Evolutionary conservation across 2,888 invertebrate species (phyloP).

Genomic region (Orchesella flavescens): DNA sequence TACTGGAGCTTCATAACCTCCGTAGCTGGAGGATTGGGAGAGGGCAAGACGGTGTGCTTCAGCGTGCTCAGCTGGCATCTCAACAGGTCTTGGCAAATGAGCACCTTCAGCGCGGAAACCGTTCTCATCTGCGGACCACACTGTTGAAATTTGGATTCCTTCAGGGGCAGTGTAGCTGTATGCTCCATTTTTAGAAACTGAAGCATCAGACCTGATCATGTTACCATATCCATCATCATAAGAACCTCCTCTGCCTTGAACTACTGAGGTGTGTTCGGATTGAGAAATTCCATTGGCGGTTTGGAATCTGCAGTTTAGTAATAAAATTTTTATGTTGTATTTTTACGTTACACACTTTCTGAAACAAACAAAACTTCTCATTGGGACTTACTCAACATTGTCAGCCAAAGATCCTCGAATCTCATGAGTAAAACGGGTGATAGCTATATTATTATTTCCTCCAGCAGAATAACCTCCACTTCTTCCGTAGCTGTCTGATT

Average conservation of each 20-base stretch:
- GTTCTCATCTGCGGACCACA: constrained; percentile 53
- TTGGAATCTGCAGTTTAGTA: neutral
- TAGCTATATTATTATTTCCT: neutral
- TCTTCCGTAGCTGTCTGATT: neutral
- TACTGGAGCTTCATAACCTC: constrained; percentile 1
- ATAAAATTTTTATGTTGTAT: too few species aligned
- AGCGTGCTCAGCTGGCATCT: constrained; percentile 61
- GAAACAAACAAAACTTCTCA: too few species aligned
- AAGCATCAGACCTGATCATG: neutral
- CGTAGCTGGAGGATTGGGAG: neutral
- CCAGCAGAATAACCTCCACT: neutral
- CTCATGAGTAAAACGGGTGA: constrained; percentile 2
- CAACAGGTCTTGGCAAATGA: constrained; percentile 57
- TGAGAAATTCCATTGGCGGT: constrained; percentile 22
- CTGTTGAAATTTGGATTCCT: constrained; percentile 38
- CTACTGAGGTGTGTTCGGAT: constrained; percentile 17
- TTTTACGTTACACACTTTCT: too few species aligned
- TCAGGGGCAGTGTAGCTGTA: constrained; percentile 58
- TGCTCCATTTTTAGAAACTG: neutral
- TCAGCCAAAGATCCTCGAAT: constrained; percentile 12
- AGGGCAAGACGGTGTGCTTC: constrained; percentile 40
- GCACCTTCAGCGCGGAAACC: constrained; percentile 53
- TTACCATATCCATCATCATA: constrained; percentile 34
- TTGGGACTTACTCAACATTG: neutral
- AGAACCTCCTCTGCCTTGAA: constrained; percentile 13